phyloP scores from a whole-genome alignment of 2,888 invertebrate genomes.

The Teleiodes luculella region DNA sequence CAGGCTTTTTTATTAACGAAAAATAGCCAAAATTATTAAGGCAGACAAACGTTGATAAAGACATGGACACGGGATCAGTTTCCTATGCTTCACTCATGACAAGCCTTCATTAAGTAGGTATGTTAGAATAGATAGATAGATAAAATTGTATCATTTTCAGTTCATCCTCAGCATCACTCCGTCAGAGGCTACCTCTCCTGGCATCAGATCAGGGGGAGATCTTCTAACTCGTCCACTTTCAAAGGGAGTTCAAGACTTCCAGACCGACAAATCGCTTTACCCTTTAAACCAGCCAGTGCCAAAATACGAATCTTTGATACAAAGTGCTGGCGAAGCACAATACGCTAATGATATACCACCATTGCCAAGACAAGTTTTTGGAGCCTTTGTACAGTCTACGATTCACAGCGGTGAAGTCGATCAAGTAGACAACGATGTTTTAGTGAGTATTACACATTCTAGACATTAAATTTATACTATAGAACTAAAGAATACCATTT shows the following conservation, averaged over 20 bases:
- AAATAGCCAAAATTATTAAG: no score
- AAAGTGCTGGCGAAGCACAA: slow-evolving; percentile 83
- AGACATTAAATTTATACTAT: not conserved
- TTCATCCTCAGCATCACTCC: slow-evolving; percentile 77
- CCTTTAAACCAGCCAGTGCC: slow-evolving; percentile 83
- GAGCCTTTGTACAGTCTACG: slow-evolving; percentile 82
- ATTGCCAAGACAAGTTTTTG: slow-evolving; percentile 81
- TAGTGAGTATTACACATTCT: no score
- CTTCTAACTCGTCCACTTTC: slow-evolving; percentile 79
- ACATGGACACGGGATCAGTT: no score
- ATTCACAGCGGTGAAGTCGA: slow-evolving; percentile 77
- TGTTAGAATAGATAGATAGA: no score
- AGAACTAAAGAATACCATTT: not conserved
- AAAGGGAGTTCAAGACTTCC: slow-evolving; percentile 77
- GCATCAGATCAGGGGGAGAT: slow-evolving; percentile 71
- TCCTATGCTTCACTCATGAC: no score
- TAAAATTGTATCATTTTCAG: no score
- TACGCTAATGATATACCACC: slow-evolving; percentile 82
- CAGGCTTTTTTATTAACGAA: no score
- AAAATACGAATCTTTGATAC: slow-evolving; percentile 80
- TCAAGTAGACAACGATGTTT: slow-evolving; percentile 78
- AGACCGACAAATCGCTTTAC: slow-evolving; percentile 80
- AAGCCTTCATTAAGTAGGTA: no score
- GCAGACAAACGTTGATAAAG: no score
- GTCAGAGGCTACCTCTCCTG: slow-evolving; percentile 45